These are phyloP conservation scores for Cataglyphis altisquamis DNA, from an alignment of 2,888 invertebrate genomes.

Conservation along the genomic window DNA sequence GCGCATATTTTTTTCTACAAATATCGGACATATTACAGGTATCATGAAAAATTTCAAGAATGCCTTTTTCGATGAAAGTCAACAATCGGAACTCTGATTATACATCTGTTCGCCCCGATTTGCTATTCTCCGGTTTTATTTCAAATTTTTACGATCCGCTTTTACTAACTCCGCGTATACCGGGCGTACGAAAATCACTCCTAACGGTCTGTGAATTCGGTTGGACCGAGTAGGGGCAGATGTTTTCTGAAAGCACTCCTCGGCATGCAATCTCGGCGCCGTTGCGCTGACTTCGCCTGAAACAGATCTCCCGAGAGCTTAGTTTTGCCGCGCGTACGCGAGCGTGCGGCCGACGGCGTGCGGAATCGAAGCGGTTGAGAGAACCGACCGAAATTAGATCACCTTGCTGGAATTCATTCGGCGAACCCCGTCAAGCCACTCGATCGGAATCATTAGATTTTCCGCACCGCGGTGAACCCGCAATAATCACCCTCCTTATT, in stretches of 20 bases:
- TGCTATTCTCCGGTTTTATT: not conserved
- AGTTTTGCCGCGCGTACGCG: constrained; percentile 79
- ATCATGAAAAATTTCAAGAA: not conserved
- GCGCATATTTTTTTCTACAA: not conserved
- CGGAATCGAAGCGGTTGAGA: constrained; percentile 51
- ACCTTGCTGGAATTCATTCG: constrained; percentile 19
- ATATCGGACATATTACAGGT: not conserved
- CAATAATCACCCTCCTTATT: not conserved
- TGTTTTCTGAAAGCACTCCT: constrained; percentile 76
- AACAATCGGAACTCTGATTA: not conserved
- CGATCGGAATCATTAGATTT: constrained; percentile 29
- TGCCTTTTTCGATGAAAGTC: not conserved
- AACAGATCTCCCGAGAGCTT: constrained; percentile 71
- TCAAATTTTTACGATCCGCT: constrained; percentile 9
- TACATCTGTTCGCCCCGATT: not conserved
- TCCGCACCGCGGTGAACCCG: not conserved
- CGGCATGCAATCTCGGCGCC: constrained; percentile 41
- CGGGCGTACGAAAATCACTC: constrained; percentile 30
- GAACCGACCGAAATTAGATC: constrained; percentile 73
- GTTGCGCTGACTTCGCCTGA: constrained; percentile 63
- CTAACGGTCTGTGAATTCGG: constrained; percentile 43
- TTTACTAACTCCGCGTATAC: constrained; percentile 16
- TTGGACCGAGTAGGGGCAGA: constrained; percentile 61
- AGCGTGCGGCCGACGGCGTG: constrained; percentile 75
- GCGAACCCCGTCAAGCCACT: constrained; percentile 13